Conservation (phyloP, 2,797 vertebrate genomes). For the Lagocephalus sceleratus region DNA sequence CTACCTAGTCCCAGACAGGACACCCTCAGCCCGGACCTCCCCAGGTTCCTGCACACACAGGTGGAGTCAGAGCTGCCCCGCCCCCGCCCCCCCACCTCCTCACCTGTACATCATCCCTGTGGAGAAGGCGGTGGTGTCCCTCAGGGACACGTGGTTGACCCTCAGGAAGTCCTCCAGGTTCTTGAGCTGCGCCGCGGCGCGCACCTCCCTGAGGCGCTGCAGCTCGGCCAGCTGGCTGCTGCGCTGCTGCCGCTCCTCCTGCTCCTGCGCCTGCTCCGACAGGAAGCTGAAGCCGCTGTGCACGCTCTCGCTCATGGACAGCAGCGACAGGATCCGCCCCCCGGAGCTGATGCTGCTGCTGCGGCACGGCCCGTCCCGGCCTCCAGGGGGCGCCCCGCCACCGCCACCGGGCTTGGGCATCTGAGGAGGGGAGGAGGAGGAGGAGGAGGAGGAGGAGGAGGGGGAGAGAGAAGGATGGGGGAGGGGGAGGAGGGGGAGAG, state of each 20-base stretch:
- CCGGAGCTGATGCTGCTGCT: slow-evolving; percentile 71
- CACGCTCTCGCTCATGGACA: slow-evolving; percentile 86
- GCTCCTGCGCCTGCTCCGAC: slow-evolving; percentile 84
- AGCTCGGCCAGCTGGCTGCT: slow-evolving; percentile 77
- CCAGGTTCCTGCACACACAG: slow-evolving; percentile 83
- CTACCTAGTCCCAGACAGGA: slow-evolving; percentile 89
- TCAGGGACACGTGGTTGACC: slow-evolving; percentile 88
- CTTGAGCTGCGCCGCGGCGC: slow-evolving; percentile 84
- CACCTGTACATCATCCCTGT: slow-evolving; percentile 94
- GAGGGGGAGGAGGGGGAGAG: too few species aligned
- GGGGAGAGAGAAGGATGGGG: too few species aligned
- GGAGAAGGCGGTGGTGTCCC: slow-evolving; percentile 76
- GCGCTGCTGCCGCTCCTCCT: slow-evolving; percentile 77
- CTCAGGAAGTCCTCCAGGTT: slow-evolving; percentile 91
- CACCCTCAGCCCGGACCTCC: slow-evolving; percentile 89
- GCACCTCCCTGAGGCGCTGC: slow-evolving; percentile 83
- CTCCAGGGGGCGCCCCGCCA: slow-evolving; percentile 42
- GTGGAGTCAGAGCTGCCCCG: neutral
- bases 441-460: too few species aligned
- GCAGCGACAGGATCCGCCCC: slow-evolving; percentile 85
- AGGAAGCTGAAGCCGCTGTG: slow-evolving; percentile 84
- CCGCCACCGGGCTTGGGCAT: slow-evolving; percentile 60
- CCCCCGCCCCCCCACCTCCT: too few species aligned
- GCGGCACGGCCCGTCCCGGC: slow-evolving; percentile 54
- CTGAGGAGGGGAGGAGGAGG: too few species aligned